These are phyloP conservation scores for Bothrops jararaca DNA, from an alignment of 2,113 vertebrate genomes.

Conservation along the genomic window DNA sequence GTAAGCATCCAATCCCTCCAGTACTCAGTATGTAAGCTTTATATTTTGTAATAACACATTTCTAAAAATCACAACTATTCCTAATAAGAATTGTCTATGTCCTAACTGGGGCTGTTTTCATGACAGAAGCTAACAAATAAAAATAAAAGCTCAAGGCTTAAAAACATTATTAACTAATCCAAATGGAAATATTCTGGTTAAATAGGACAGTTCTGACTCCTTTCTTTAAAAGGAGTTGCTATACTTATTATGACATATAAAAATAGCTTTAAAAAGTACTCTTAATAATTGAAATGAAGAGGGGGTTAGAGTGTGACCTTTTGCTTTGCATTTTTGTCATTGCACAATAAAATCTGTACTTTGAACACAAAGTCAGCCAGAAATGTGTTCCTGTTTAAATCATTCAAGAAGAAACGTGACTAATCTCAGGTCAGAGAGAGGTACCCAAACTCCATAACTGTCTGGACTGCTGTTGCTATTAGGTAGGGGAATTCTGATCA, in stretches of 20 bases:
- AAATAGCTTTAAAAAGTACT: not conserved
- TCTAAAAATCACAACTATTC: not conserved
- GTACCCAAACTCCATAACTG: not conserved
- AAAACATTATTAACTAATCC: not conserved
- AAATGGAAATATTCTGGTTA: not conserved
- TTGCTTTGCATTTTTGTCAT: not conserved
- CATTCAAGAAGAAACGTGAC: not conserved
- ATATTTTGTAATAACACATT: not conserved
- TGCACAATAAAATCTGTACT: not conserved
- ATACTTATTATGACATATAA: not conserved
- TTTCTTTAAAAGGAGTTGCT: not conserved
- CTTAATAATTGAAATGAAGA: not conserved
- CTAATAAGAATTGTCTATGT: not conserved
- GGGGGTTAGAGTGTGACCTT: not conserved
- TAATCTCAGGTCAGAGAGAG: not conserved
- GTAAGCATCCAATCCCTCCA: not conserved
- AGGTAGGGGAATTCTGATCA: not conserved
- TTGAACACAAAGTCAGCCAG: not conserved
- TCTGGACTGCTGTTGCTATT: not conserved
- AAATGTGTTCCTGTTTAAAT: not conserved
- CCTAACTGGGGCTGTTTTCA: not conserved
- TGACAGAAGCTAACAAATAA: not conserved
- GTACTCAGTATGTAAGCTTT: not conserved
- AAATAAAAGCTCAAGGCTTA: not conserved
- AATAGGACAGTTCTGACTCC: not conserved